phyloP scores from a whole-genome alignment of 30 jellyfish, hydroid and myxozoan genomes.

The Aurelia aurita complex sp. Pacific region DNA sequence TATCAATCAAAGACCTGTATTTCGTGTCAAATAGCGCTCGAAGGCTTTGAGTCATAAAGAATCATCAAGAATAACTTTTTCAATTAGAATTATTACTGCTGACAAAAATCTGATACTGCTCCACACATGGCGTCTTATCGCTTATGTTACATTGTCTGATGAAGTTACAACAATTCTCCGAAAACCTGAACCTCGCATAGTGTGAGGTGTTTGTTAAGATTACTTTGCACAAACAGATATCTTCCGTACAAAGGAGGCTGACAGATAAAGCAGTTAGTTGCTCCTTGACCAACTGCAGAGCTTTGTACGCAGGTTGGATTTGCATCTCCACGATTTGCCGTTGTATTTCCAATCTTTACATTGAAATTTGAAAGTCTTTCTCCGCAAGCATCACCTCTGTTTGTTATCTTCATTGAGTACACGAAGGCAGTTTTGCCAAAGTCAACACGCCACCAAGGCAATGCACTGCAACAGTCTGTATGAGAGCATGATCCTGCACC shows the following conservation, averaged over 20 bases:
- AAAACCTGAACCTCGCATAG: conserved; percentile 18
- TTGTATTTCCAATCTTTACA: conserved; percentile 5
- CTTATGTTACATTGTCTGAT: no score
- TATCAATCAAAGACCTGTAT: no score
- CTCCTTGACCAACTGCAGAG: conserved; percentile 24
- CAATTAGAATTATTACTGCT: no score
- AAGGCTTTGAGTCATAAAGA: no score
- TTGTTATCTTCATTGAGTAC: conserved; percentile 43
- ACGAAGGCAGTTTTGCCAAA: conserved; percentile 43
- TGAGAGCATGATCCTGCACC: conserved; percentile 31
- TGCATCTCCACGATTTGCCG: conserved; percentile 7
- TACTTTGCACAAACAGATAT: conserved; percentile 14
- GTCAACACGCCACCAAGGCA: conserved; percentile 69
- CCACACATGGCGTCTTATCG: no score
- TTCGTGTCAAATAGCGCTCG: no score
- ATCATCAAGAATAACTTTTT: no score
- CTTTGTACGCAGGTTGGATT: not conserved
- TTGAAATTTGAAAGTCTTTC: conserved; percentile 23
- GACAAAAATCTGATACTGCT: no score
- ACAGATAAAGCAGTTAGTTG: conserved; percentile 18
- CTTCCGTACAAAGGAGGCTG: conserved; percentile 27
- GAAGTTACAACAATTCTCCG: conserved; percentile 9
- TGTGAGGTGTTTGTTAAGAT: not conserved
- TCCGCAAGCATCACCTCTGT: conserved; percentile 55
- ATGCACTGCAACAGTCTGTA: conserved; percentile 21